A percentile compares a stretch with the other conserved stretches of the same genome.
phyloP scores from a whole-genome alignment of 2,797 vertebrate genomes.

The Lepilemur septentrionalis region DNA sequence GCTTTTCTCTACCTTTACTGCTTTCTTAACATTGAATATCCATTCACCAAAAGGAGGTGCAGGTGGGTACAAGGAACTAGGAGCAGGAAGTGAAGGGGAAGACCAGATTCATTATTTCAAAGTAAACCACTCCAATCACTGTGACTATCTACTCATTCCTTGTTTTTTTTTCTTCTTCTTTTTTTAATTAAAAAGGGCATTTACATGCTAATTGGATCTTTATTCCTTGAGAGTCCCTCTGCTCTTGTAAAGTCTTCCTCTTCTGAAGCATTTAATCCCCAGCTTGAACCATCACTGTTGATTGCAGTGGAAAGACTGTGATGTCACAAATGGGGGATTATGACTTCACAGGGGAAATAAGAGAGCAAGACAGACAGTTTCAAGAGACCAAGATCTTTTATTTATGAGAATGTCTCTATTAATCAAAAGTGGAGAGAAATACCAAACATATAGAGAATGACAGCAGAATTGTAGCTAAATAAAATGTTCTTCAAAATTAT shows the following conservation, averaged over 20 bases:
- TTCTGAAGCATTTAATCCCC: constrained; percentile 78
- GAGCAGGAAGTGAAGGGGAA: background rate
- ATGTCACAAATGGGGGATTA: constrained; percentile 84
- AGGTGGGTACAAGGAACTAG: fast-evolving
- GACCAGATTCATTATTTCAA: constrained; percentile 24
- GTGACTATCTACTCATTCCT: constrained; percentile 18
- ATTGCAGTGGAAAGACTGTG: constrained; percentile 69
- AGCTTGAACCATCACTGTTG: constrained; percentile 80
- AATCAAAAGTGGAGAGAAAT: constrained; percentile 68
- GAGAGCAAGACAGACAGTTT: constrained; percentile 73
- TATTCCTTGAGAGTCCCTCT: constrained; percentile 78
- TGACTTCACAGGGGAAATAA: constrained; percentile 77
- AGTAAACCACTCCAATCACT: constrained; percentile 21
- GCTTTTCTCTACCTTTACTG: background rate
- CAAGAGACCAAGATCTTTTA: constrained; percentile 75
- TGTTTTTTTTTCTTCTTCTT: background rate
- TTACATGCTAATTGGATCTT: constrained; percentile 79
- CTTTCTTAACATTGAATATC: background rate
- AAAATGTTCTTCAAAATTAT: constrained; percentile 78
- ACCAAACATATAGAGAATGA: constrained; percentile 79
- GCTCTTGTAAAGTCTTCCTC: constrained; percentile 72
- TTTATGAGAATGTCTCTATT: constrained; percentile 80
- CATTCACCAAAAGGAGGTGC: background rate
- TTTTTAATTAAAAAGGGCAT: constrained; percentile 69
- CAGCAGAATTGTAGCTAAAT: constrained; percentile 78